These are phyloP conservation scores for Leptopilina clavipes DNA, from an alignment of 1,140 invertebrate genomes.

Conservation along the genomic window DNA sequence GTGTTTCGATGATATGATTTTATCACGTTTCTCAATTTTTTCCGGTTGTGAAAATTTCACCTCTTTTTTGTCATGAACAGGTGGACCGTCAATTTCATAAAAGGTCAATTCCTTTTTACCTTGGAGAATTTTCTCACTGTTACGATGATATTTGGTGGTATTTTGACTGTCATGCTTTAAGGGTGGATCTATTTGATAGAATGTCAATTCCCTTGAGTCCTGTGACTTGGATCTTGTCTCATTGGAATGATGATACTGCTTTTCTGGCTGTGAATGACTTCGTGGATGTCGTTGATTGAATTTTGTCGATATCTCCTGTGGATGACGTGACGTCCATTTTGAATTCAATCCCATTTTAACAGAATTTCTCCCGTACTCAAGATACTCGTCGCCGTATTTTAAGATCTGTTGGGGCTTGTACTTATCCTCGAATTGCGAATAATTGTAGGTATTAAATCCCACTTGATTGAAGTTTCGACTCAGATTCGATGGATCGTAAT, in stretches of 20 bases:
- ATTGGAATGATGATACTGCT: slow-evolving; percentile 60
- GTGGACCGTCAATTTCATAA: slow-evolving; percentile 67
- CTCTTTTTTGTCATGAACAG: slow-evolving; percentile 59
- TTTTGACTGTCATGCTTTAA: slow-evolving; percentile 56
- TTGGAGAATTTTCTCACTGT: slow-evolving; percentile 45
- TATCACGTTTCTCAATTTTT: slow-evolving; percentile 61
- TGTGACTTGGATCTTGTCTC: slow-evolving; percentile 69
- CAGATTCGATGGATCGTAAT: slow-evolving; percentile 66
- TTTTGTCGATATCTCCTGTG: slow-evolving; percentile 48
- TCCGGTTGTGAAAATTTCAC: slow-evolving; percentile 59
- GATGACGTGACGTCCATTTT: slow-evolving; percentile 42
- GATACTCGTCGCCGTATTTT: slow-evolving; percentile 65
- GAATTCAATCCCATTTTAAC: slow-evolving; percentile 46
- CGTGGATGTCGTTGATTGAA: slow-evolving; percentile 59
- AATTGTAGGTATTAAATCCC: slow-evolving; percentile 68
- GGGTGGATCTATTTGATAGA: slow-evolving; percentile 64
- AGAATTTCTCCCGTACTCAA: slow-evolving; percentile 57
- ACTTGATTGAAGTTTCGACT: slow-evolving; percentile 67
- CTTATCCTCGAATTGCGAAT: slow-evolving; percentile 67
- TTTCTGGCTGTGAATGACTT: slow-evolving; percentile 70
- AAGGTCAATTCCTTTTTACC: slow-evolving; percentile 66
- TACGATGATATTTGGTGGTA: slow-evolving; percentile 61
- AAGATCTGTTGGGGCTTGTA: slow-evolving; percentile 61
- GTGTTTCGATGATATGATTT: slow-evolving; percentile 57
- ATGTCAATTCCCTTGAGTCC: slow-evolving; percentile 63